Evolutionary conservation across 2,113 vertebrate species (phyloP).

Genomic region (Rhea pennata): DNA sequence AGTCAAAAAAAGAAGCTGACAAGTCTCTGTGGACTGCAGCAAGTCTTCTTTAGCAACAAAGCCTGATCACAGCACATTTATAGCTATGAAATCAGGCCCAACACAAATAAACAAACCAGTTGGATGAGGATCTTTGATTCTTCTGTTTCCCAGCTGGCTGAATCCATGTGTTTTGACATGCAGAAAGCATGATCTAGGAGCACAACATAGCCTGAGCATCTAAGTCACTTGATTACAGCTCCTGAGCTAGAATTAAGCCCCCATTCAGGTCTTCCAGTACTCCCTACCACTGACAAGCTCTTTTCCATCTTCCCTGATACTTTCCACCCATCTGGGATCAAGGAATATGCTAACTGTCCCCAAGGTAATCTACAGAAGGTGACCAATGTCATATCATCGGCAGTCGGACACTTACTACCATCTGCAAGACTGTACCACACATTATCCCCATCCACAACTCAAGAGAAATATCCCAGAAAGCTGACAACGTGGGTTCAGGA

Average conservation of each 20-base stretch:
- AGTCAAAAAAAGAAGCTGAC: background rate
- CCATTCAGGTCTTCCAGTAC: background rate
- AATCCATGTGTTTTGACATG: background rate
- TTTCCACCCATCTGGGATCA: background rate
- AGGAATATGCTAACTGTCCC: background rate
- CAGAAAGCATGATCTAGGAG: background rate
- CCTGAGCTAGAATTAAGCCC: background rate
- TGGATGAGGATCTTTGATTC: background rate
- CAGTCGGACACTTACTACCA: background rate
- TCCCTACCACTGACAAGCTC: background rate
- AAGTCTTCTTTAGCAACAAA: background rate
- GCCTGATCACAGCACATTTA: background rate
- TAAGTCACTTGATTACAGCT: background rate
- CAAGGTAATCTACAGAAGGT: background rate
- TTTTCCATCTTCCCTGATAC: background rate
- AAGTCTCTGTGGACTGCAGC: fast-evolving
- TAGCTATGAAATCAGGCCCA: background rate
- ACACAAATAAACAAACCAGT: background rate
- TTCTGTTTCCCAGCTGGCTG: conserved; percentile 37
- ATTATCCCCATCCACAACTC: conserved; percentile 12
- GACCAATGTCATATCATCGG: background rate
- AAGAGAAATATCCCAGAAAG: background rate
- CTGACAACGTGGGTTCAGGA: background rate
- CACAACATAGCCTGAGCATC: background rate
- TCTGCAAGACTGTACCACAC: background rate